Base-by-base conservation (phyloP, 2,888 invertebrate genomes). In the Apamea anceps region DNA sequence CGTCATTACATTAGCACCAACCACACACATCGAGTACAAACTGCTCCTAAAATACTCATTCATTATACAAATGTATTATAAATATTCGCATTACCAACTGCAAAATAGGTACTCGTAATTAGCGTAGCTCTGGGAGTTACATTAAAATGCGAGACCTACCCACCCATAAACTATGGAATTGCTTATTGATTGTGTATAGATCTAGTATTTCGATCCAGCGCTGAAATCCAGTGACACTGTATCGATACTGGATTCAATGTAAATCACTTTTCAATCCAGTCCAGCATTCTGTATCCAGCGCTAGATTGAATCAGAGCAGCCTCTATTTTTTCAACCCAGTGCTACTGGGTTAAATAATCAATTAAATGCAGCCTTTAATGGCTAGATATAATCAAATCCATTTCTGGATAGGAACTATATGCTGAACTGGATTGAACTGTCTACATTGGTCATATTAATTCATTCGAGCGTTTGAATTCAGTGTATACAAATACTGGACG, bases 1-100 rank as follows among this genome's bases (percentile, higher is more conserved):
- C 89, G 85, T 90, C 93, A 95, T 95, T 92, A 87, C 87, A 89
- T 90, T 90, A 85, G 81, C 74, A 75, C 85, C 86, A 89, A 90
- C 90, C 89, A 90, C 91, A 90, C 88, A 82, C 88, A 84, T 81
- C 88, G 77, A 70, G 89, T 90, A 90, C 90, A 87, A 91, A 91
- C 92, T 90, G 90, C 91, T 91, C 90, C 90, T 90, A 82, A 88
- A 86, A 83, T 87, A 86, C 86, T 91, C 85, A 88, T 89, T 89
- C 87, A 90, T 89, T 88, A 88, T 88, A 85, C 86, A 85, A 81
- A 88, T 85, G 81, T 83, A 81, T 85, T 80, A 73, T 79, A 84
- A 87, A 85, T 72, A 80, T 80, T 80, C 77, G 75, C 74, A 83
- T 77, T 82, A 85, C 45, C 81, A 75, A 83, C 84, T 72, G 73